phyloP scores from a whole-genome alignment of 2,113 vertebrate genomes.

The Bubo scandiacus region DNA sequence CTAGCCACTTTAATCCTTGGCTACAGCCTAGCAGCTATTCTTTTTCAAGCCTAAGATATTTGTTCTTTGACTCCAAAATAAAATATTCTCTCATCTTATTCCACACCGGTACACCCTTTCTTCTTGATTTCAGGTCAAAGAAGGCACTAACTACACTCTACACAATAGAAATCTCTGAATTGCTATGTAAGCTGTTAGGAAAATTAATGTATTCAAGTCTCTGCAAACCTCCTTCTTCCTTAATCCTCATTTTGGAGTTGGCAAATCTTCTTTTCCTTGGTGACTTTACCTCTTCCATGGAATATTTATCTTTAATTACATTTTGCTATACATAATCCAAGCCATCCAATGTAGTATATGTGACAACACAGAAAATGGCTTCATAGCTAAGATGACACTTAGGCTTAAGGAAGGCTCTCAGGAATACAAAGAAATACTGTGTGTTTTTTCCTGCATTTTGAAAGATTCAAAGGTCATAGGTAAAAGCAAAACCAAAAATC shows the following conservation, averaged over 20 bases:
- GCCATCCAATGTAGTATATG: background rate
- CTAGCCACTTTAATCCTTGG: background rate
- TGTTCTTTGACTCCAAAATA: background rate
- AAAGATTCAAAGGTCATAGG: background rate
- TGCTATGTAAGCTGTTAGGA: background rate
- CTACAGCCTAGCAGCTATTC: background rate
- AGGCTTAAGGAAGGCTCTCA: background rate
- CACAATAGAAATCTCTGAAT: background rate
- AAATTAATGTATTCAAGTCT: conserved; percentile 44
- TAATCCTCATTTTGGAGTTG: conserved; percentile 22
- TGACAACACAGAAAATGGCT: conserved; percentile 3
- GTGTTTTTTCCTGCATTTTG: background rate
- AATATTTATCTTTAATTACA: conserved; percentile 46
- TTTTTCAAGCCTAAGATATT: background rate
- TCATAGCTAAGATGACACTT: background rate
- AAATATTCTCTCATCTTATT: background rate
- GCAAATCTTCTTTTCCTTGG: conserved; percentile 56
- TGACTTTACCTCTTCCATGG: background rate
- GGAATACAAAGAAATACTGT: background rate
- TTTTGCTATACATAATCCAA: conserved; percentile 32
- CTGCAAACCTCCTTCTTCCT: conserved; percentile 17
- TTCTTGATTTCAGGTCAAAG: background rate
- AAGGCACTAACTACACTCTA: background rate
- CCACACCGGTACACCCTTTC: background rate
- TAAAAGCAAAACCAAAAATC: background rate